Conservation (phyloP, 2,113 vertebrate genomes). For the Gorsachius goisagi region DNA sequence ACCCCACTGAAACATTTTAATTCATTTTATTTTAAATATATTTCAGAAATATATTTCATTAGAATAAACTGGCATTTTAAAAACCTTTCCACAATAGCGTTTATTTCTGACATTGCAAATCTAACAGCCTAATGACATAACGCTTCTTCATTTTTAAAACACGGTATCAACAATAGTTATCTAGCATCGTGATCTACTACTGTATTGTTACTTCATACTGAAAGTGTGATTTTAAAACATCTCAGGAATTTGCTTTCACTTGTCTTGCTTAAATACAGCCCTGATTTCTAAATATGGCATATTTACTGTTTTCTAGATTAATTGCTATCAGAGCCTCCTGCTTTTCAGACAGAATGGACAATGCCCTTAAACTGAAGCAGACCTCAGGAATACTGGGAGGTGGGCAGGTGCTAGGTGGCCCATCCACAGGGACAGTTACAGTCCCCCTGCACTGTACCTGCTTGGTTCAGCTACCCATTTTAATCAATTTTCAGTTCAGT, state of each 20-base stretch:
- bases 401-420: background rate
- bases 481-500: background rate
- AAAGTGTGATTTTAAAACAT: background rate
- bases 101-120: background rate
- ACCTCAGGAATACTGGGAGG: background rate
- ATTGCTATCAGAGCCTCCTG: background rate
- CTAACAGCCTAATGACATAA: background rate
- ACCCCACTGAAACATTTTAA: background rate
- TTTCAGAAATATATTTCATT: background rate
- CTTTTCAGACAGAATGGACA: background rate
- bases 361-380: background rate
- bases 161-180: accelerated
- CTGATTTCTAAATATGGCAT: background rate
- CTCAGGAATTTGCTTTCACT: background rate
- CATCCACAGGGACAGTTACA: background rate
- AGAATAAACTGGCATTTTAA: background rate
- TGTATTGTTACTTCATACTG: background rate
- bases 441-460: background rate
- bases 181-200: accelerated
- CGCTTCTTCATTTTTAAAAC: background rate
- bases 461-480: background rate
- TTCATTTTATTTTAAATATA: background rate
- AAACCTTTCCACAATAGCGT: background rate
- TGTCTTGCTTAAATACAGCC: background rate
- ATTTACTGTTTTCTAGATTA: background rate